A percentile compares a stretch with the other conserved stretches of the same genome.
Evolutionary conservation across 2,113 vertebrate genomes (phyloP).

Genomic region (Rhagologus leucostigma): DNA sequence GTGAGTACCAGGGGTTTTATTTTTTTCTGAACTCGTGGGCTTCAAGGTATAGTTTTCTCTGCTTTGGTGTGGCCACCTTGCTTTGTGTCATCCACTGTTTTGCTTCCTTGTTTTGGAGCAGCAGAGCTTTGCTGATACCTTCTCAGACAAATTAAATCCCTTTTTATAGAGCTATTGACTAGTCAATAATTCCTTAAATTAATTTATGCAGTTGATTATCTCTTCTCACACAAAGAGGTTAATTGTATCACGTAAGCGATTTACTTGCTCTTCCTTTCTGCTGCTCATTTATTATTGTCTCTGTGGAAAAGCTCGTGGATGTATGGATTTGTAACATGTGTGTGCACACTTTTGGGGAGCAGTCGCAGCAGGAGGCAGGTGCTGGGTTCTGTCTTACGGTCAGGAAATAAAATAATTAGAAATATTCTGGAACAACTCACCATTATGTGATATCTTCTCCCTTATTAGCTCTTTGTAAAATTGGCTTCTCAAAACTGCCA

Average conservation of each 20-base stretch:
- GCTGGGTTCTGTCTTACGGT: not conserved
- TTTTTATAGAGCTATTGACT: not conserved
- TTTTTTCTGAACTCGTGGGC: not conserved
- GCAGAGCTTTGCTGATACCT: not conserved
- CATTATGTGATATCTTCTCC: not conserved
- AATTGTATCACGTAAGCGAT: not conserved
- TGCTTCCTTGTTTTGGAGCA: not conserved
- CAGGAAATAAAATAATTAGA: not conserved
- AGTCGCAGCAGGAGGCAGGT: not conserved
- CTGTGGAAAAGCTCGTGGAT: not conserved
- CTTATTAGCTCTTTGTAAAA: not conserved
- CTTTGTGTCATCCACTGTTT: not conserved
- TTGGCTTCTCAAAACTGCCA: not conserved
- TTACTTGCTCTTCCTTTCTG: not conserved
- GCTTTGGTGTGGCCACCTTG: not conserved
- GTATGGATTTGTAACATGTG: fast-evolving
- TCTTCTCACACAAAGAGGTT: not conserved
- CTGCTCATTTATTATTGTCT: not conserved
- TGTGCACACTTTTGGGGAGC: not conserved
- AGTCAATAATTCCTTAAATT: not conserved
- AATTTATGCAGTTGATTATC: not conserved
- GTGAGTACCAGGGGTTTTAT: not conserved
- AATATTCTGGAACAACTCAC: not conserved
- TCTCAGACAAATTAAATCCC: not conserved
- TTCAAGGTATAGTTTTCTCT: not conserved